Evolutionary conservation across 2,797 vertebrate genomes (phyloP).

Genomic region (Melanotaenia pygmaea): DNA sequence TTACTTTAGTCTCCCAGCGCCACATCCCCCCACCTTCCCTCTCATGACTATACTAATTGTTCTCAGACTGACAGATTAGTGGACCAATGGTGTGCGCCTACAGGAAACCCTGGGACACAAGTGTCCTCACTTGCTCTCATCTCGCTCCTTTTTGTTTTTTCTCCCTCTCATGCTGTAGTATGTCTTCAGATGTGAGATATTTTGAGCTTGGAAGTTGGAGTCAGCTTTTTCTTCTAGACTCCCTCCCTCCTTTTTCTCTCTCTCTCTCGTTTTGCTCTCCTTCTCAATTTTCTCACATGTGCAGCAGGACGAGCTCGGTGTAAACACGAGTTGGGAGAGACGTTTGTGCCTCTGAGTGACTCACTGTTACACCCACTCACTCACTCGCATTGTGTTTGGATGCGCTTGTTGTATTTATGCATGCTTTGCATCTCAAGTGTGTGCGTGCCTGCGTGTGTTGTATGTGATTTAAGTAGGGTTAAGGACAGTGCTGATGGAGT

Average conservation of each 20-base stretch:
- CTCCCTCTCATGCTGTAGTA: constrained; percentile 28
- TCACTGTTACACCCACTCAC: constrained; percentile 62
- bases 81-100: constrained; percentile 59
- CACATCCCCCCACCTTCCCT: neutral
- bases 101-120: constrained; percentile 48
- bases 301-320: constrained; percentile 64
- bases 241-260: neutral
- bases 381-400: constrained; percentile 28
- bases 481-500: constrained; percentile 52
- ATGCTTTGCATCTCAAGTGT: constrained; percentile 7
- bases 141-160: constrained; percentile 17
- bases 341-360: constrained; percentile 68
- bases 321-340: constrained; percentile 63
- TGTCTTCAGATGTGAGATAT: constrained; percentile 66
- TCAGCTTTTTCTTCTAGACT: constrained; percentile 53
- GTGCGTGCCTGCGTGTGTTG: constrained; percentile 36
- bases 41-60: constrained; percentile 52
- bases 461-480: constrained; percentile 59
- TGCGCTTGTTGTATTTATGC: constrained; percentile 20
- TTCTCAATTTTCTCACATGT: constrained; percentile 50
- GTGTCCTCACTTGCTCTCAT: constrained; percentile 17
- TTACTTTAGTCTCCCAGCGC: constrained; percentile 43
- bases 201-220: constrained; percentile 61
- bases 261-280: constrained; percentile 4
- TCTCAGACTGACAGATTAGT: constrained; percentile 64